These are phyloP conservation scores for Aplochiton taeniatus DNA, from an alignment of 2,797 vertebrate genomes.

Conservation along the genomic window DNA sequence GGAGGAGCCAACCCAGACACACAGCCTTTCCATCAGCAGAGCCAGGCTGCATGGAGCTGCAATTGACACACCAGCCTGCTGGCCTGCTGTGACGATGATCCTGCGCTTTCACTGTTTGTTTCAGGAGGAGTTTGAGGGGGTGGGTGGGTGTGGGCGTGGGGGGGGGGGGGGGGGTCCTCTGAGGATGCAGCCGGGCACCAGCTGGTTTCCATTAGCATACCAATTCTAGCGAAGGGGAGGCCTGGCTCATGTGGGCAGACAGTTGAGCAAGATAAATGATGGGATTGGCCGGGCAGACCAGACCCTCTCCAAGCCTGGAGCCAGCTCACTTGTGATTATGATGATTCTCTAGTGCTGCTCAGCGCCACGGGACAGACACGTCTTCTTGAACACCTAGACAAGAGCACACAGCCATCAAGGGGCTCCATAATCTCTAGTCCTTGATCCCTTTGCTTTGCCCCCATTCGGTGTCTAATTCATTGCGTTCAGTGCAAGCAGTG, in stretches of 20 bases:
- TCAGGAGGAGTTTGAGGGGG: constrained; percentile 38
- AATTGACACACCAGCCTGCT: constrained; percentile 53
- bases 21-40: constrained; percentile 60
- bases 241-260: constrained; percentile 64
- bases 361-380: constrained; percentile 36
- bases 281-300: constrained; percentile 52
- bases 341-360: constrained; percentile 45
- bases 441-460: constrained; percentile 33
- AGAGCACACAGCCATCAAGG: constrained; percentile 14
- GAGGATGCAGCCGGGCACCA: constrained; percentile 65
- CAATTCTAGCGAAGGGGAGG: constrained; percentile 57
- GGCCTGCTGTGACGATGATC: constrained; percentile 48
- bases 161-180: constrained; percentile 23
- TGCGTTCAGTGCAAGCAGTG: constrained; percentile 39
- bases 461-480: constrained; percentile 12
- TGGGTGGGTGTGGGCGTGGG: constrained; percentile 25
- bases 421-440: constrained; percentile 35
- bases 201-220: constrained; percentile 80
- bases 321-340: constrained; percentile 58
- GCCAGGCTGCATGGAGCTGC: constrained; percentile 46
- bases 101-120: constrained; percentile 56
- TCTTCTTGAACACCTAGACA: constrained; percentile 35
- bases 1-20: constrained; percentile 52
- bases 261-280: constrained; percentile 68
- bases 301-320: constrained; percentile 40